These are phyloP conservation scores for Keiferia lycopersicella DNA, from an alignment of 2,888 invertebrate species.

Conservation along the genomic window DNA sequence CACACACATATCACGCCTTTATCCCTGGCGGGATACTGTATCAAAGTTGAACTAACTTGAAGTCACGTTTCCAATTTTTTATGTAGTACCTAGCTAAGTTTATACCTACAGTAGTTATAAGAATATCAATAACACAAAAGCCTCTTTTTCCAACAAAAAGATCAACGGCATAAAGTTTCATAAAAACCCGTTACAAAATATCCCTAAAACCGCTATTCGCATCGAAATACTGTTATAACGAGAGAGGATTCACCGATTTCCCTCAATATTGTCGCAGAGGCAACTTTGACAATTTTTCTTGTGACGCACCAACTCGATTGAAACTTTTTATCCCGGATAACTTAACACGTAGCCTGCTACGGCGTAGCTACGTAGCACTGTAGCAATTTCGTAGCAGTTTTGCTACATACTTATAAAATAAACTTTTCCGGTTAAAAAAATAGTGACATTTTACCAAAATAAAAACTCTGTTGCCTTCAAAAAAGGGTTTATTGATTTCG, in stretches of 20 bases:
- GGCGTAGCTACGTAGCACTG: background rate
- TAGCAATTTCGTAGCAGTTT: background rate
- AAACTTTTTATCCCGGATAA: slow-evolving; percentile 49
- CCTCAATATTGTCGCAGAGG: slow-evolving; percentile 43
- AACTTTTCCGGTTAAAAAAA: no score
- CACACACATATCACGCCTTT: no score
- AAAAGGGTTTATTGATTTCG: no score
- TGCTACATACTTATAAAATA: background rate
- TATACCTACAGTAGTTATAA: no score
- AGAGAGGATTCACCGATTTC: slow-evolving; percentile 41
- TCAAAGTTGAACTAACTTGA: no score
- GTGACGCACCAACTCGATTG: slow-evolving; percentile 44
- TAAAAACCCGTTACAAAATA: background rate
- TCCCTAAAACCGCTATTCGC: background rate
- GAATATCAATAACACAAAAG: no score
- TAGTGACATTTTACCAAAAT: no score
- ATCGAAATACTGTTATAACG: slow-evolving; percentile 20
- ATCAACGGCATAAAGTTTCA: background rate
- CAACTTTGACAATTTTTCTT: slow-evolving; percentile 54
- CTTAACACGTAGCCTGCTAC: slow-evolving; percentile 37
- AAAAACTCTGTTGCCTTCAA: no score
- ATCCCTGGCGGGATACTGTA: no score
- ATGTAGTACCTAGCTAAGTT: no score
- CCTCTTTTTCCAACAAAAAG: background rate
- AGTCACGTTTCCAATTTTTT: no score